Base-by-base conservation (phyloP, 2,888 invertebrate species). In the Ormyrus thymus region DNA sequence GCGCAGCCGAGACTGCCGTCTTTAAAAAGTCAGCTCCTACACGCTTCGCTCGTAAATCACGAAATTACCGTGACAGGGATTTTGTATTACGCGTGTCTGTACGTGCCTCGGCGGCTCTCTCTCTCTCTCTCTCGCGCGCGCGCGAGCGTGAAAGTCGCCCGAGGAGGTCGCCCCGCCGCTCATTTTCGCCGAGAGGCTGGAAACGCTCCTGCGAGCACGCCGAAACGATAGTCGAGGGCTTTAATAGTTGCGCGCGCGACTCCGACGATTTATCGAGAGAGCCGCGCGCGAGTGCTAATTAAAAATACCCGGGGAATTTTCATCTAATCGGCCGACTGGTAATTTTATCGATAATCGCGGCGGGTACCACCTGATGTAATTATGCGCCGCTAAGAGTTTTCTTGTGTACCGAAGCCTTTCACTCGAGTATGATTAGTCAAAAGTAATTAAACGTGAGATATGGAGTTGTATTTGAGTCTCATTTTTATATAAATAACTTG, bases 61-160 rank as follows among this genome's bases (percentile, higher is more conserved):
- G 82, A 84, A 84, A 84, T 86, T 85, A 86, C 83, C 85, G 83
- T 82, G 83, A 83, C 84, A 81, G 77, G 83, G 81, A 85, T 84
- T 86, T 85, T 84, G 82, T 84, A 82, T 81, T 79, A 75, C 79
- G 66, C 70, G 50, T 29, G 29, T 65, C 10, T 59, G 64, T 11
- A n/a, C 29, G 29, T 29, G 29, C 29, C 29, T 29, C 29, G 29
- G 29, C 29, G 29, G 29, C 29, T 29, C 29, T 29, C 29, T 29
- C 29, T 29, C 29, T 29, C n/a, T n/a, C n/a, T n/a, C n/a, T n/a
- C n/a, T n/a, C n/a, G n/a, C 51, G 56, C 64, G 70, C 66, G 69
- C 65, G 76, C 69, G 78, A 81, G 81, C 83, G 83, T 81, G 82
- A 84, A 84, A 84, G 83, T 84, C 76, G 80, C 81, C 79, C 76